A percentile compares a stretch with the other conserved stretches of the same genome.
phyloP scores from a whole-genome alignment of 2,797 vertebrate genomes.

The Enteromius fasciolatus region DNA sequence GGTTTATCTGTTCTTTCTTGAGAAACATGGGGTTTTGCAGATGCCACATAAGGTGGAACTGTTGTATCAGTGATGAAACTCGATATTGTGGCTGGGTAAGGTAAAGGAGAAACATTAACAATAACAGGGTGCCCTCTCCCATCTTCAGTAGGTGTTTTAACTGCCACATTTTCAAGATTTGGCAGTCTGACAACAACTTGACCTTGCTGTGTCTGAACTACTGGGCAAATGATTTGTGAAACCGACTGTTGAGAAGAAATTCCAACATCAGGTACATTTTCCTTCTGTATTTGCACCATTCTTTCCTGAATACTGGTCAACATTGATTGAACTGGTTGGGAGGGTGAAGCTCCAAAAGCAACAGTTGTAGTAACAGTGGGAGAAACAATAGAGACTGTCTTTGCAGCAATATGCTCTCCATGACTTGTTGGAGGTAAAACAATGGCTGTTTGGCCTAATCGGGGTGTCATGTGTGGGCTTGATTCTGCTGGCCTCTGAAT shows the following conservation, averaged over 20 bases:
- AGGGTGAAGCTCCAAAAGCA: slow-evolving; percentile 52
- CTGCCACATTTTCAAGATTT: slow-evolving; percentile 70
- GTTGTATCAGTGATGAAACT: slow-evolving; percentile 49
- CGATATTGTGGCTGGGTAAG: slow-evolving; percentile 51
- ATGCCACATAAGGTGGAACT: slow-evolving; percentile 15
- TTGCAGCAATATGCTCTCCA: slow-evolving; percentile 61
- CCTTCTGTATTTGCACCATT: slow-evolving; percentile 64
- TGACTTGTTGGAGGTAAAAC: slow-evolving; percentile 71
- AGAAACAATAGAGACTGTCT: slow-evolving; percentile 61
- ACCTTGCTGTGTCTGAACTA: slow-evolving; percentile 66
- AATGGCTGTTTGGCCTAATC: slow-evolving; percentile 59
- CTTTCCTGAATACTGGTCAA: slow-evolving; percentile 74
- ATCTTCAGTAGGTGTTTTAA: slow-evolving; percentile 61
- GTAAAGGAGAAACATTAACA: slow-evolving; percentile 52
- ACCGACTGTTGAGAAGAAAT: slow-evolving; percentile 46
- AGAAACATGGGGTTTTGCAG: slow-evolving; percentile 35
- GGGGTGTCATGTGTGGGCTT: slow-evolving; percentile 24
- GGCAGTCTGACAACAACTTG: slow-evolving; percentile 79
- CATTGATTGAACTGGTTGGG: slow-evolving; percentile 71
- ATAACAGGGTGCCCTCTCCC: slow-evolving; percentile 47
- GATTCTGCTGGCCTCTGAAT: slow-evolving; percentile 23
- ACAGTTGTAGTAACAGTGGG: slow-evolving; percentile 58
- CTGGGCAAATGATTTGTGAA: slow-evolving; percentile 71
- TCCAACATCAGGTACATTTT: background rate
- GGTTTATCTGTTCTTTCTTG: slow-evolving; percentile 55